A percentile compares a stretch with the other conserved stretches of the same genome.
Evolutionary conservation across 2,113 vertebrate species (phyloP).

Genomic region (Copsychus sechellarum): DNA sequence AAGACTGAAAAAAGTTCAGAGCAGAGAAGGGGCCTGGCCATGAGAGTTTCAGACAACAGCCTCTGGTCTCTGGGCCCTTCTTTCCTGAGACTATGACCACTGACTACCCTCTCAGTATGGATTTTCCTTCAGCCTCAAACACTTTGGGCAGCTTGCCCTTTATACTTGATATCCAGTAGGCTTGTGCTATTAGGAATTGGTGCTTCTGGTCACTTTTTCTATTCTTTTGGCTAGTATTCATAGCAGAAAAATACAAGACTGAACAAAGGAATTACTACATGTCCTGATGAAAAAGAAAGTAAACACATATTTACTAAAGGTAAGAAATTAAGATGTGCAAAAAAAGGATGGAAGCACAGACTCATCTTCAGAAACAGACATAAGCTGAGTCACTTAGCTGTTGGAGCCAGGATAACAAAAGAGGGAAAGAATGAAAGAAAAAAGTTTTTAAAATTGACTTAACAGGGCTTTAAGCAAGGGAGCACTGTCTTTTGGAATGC

Average conservation of each 20-base stretch:
- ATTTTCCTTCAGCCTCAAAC: background rate
- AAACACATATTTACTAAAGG: background rate
- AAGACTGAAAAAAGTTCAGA: background rate
- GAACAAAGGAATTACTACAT: background rate
- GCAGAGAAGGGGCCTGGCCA: background rate
- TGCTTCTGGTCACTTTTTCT: background rate
- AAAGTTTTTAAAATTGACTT: background rate
- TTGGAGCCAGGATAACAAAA: background rate
- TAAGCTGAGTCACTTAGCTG: background rate
- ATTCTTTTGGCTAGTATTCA: background rate
- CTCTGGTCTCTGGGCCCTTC: background rate
- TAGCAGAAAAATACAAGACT: background rate
- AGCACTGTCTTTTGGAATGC: background rate
- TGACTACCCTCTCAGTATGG: background rate
- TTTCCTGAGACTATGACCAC: background rate
- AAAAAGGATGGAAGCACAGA: background rate
- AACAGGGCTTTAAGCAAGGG: background rate
- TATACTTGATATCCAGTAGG: background rate
- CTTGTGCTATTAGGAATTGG: background rate
- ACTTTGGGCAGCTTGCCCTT: background rate
- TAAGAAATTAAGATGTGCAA: background rate
- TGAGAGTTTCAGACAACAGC: background rate
- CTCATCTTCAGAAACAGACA: background rate
- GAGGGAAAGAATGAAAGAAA: rapidly evolving
- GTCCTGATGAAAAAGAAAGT: background rate